These are phyloP conservation scores for Trematomus bernacchii DNA, from an alignment of 2,797 vertebrate species.

Conservation along the genomic window DNA sequence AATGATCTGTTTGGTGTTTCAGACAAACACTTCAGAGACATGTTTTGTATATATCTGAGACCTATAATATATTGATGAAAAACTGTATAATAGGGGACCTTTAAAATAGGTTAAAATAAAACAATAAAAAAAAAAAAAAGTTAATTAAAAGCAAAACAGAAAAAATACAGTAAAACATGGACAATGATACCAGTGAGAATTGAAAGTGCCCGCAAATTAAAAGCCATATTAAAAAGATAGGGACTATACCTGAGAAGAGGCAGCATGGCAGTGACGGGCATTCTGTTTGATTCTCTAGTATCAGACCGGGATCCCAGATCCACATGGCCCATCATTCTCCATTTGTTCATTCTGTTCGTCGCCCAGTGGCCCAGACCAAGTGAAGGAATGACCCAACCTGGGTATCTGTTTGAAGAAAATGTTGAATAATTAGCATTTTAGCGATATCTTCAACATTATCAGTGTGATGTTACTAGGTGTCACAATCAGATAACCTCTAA, in stretches of 20 bases:
- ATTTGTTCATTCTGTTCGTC: not conserved
- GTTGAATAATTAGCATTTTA: not conserved
- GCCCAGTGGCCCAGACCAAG: not conserved
- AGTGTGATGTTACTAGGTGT: not conserved
- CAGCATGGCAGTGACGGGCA: conserved; percentile 38
- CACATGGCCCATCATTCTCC: conserved; percentile 41
- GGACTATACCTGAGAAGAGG: conserved; percentile 44
- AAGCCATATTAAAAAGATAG: not conserved
- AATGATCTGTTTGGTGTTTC: too few species aligned
- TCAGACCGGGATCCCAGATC: conserved; percentile 69
- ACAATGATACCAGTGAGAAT: too few species aligned
- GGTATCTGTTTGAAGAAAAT: conserved; percentile 20
- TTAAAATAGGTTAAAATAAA: too few species aligned
- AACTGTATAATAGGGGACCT: too few species aligned
- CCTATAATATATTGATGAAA: too few species aligned
- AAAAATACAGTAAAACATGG: too few species aligned
- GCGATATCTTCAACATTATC: not conserved
- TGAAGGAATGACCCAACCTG: rapidly evolving
- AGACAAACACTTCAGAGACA: too few species aligned
- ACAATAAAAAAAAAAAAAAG: too few species aligned
- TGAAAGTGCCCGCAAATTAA: too few species aligned
- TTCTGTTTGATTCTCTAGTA: conserved; percentile 55
- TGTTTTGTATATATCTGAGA: too few species aligned
- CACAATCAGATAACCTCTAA: not conserved
- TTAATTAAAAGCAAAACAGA: too few species aligned